A percentile compares a stretch with the other conserved stretches of the same genome.
Evolutionary conservation across 2,888 invertebrate genomes (phyloP).

Genomic region (Crepidodera aurea): DNA sequence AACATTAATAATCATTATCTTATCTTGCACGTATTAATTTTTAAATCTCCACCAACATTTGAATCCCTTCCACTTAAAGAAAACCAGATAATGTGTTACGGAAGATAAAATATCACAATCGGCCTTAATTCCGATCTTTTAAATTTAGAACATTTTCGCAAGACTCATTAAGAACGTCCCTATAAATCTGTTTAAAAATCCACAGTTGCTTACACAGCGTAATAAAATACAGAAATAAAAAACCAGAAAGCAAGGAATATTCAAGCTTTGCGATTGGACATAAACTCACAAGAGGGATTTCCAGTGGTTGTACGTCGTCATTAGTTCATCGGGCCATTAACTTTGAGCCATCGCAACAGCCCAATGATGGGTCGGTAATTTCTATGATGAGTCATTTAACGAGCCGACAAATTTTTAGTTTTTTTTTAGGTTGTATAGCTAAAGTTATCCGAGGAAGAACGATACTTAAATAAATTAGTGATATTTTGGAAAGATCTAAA

Average conservation of each 20-base stretch:
- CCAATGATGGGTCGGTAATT: conserved; percentile 6
- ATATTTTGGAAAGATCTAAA: too few species aligned
- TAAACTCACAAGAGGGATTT: conserved; percentile 21
- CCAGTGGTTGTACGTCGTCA: not conserved
- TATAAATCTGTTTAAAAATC: not conserved
- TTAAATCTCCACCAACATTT: too few species aligned
- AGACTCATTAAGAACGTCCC: not conserved
- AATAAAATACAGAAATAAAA: not conserved
- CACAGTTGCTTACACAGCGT: not conserved
- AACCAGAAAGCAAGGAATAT: not conserved
- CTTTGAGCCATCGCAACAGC: conserved; percentile 9
- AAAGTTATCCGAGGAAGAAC: too few species aligned
- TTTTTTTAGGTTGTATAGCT: too few species aligned
- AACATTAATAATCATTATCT: too few species aligned
- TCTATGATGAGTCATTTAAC: conserved; percentile 6
- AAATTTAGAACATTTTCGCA: too few species aligned
- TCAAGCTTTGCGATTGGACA: conserved; percentile 8
- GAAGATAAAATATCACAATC: too few species aligned
- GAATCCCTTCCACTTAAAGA: too few species aligned
- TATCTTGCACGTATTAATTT: too few species aligned
- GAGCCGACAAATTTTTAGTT: not conserved
- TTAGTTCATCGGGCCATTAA: conserved; percentile 23
- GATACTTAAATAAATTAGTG: too few species aligned
- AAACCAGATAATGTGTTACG: too few species aligned
- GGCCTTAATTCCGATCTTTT: too few species aligned